phyloP scores from a whole-genome alignment of 2,797 vertebrate species.

The Mycteria americana region DNA sequence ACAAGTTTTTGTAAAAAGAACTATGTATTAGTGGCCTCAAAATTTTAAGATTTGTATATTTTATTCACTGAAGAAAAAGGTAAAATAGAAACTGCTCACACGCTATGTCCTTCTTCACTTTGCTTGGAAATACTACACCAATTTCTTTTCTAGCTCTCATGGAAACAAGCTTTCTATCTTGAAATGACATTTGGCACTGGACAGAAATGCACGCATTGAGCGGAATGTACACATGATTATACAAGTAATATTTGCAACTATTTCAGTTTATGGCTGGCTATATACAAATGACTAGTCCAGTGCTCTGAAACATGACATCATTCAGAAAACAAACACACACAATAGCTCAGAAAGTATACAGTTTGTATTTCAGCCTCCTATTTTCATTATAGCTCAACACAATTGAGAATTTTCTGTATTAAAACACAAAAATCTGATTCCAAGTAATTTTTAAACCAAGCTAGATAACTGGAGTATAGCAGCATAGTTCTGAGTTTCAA shows the following conservation, averaged over 20 bases:
- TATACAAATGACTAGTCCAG: background rate
- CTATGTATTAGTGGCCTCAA: background rate
- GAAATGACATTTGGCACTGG: background rate
- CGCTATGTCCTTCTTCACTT: background rate
- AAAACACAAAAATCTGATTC: background rate
- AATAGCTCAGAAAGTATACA: background rate
- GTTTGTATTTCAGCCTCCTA: background rate
- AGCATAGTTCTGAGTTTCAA: background rate
- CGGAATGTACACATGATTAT: background rate
- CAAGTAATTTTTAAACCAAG: background rate
- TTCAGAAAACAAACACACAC: background rate
- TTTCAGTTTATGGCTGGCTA: background rate
- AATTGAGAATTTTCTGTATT: background rate
- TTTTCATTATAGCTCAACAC: background rate
- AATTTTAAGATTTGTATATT: background rate
- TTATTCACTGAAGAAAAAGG: background rate
- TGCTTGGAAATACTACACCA: background rate
- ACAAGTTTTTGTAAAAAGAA: background rate
- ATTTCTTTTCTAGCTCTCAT: background rate
- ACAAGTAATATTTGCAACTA: background rate
- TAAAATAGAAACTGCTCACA: background rate
- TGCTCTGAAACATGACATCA: background rate
- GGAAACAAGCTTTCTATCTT: background rate
- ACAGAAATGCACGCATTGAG: background rate
- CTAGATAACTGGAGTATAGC: background rate